Base-by-base conservation (phyloP, 2,888 invertebrate species). In the Troglohyphantes excavatus region DNA sequence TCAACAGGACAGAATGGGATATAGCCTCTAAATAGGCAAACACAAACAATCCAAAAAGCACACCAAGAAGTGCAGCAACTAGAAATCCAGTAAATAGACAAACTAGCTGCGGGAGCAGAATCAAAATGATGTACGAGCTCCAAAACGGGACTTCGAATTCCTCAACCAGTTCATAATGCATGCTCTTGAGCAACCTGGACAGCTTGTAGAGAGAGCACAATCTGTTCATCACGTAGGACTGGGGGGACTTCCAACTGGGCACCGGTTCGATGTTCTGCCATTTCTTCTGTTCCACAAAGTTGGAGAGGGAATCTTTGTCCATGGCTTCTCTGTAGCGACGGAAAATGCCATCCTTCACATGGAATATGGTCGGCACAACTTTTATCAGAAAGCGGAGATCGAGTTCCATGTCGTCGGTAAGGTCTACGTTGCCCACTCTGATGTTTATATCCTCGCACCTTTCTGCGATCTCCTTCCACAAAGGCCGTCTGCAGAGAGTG, bases 351-450 rank as follows among this genome's bases (percentile, higher is more conserved):
- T 98, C 96, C 92, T 97, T 96, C 0, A 99, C 98, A 94, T 99
- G 99, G 94, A 97, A 99, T 93, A 99, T 98, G 2, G 99, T 99
- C 17, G 99, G 99, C 92, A 99, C 94, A 0, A 99, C 98, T 2
- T 98, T 99, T 82, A 99, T 98, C 94, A 99, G 96, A 94, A 99
- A 99, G 90, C 99, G 95, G 0, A 99, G 99, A 93, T 98, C 98
- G 0, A 99, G 95, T 6, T 98, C 98, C 0, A 99, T 98, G 9
- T 98, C 97, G 91, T 96, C 95, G 1, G 98, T 99, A 9, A 99
- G 98, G 94, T 99, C 99, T 17, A 99, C 96, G 92, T 97, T 96
- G 0, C 96, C 99, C 0, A 99, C 96, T 92, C 95, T 95, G 90
- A 99, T 96, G 59, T 95, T 95, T 7, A n/a, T n/a, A n/a, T n/a